phyloP scores from a whole-genome alignment of 1,140 invertebrate species.

The Ganaspis sp. region DNA sequence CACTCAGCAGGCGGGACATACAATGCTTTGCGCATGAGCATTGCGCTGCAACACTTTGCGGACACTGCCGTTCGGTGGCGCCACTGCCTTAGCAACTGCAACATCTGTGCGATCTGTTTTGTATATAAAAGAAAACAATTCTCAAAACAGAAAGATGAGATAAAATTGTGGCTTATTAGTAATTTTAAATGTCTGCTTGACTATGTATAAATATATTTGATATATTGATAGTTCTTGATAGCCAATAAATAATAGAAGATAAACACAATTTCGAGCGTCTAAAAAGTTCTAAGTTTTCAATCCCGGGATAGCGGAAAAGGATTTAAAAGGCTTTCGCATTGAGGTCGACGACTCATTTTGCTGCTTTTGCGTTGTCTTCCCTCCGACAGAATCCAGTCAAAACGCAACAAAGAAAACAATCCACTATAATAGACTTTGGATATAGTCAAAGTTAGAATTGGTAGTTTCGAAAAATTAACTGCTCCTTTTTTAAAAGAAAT shows the following conservation, averaged over 20 bases:
- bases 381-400: background rate
- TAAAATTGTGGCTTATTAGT: background rate
- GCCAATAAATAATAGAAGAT: background rate
- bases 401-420: background rate
- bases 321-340: conserved; percentile 17
- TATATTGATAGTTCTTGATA: too few species aligned
- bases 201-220: too few species aligned
- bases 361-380: background rate
- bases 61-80: conserved; percentile 61
- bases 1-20: conserved; percentile 57
- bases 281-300: background rate
- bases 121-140: conserved; percentile 34
- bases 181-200: too few species aligned
- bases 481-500: too few species aligned
- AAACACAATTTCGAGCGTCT: background rate
- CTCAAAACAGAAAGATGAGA: background rate
- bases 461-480: too few species aligned
- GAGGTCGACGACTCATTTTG: conserved; percentile 28
- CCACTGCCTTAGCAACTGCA: conserved; percentile 26
- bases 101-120: background rate
- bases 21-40: conserved; percentile 63
- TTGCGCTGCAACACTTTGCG: conserved; percentile 53
- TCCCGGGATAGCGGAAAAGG: background rate
- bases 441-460: too few species aligned
- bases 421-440: background rate